A percentile compares a stretch with the other conserved stretches of the same genome.
These are phyloP conservation scores for Rhinichthys osculus DNA, from an alignment of 2,797 vertebrate genomes.

Conservation along the genomic window DNA sequence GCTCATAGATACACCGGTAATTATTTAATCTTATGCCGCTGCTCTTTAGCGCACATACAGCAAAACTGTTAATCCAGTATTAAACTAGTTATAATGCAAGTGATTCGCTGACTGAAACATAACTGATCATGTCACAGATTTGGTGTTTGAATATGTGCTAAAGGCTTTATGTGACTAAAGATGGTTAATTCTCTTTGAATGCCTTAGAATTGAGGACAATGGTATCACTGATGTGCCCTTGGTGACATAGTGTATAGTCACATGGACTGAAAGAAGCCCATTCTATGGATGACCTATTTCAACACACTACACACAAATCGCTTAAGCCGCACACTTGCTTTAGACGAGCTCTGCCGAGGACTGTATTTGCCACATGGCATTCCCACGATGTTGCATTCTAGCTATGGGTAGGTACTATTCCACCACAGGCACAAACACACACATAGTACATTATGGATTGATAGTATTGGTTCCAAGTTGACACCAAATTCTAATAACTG, in stretches of 20 bases:
- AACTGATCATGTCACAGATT: constrained; percentile 1
- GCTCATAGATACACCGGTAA: constrained; percentile 14
- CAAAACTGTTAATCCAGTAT: background rate
- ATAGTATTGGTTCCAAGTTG: background rate
- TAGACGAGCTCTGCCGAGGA: background rate
- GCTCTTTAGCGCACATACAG: background rate
- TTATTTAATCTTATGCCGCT: constrained; percentile 15
- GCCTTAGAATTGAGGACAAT: background rate
- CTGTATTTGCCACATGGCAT: background rate
- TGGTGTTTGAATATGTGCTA: background rate
- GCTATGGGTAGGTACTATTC: background rate
- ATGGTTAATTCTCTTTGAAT: constrained; percentile 8
- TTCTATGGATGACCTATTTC: constrained; percentile 23
- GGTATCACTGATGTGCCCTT: background rate
- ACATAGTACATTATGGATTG: background rate
- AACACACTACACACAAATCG: background rate
- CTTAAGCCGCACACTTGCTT: background rate
- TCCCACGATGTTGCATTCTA: background rate
- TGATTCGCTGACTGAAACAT: background rate
- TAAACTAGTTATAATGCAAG: background rate
- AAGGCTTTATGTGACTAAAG: background rate
- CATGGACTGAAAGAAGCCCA: constrained; percentile 15
- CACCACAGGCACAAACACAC: background rate
- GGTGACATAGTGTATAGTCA: constrained; percentile 1
- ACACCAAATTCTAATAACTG: background rate